Percentiles rank a stretch among this genome's conserved stretches.
Conservation (phyloP, 2,888 invertebrate species). For the Euclidia mi region DNA sequence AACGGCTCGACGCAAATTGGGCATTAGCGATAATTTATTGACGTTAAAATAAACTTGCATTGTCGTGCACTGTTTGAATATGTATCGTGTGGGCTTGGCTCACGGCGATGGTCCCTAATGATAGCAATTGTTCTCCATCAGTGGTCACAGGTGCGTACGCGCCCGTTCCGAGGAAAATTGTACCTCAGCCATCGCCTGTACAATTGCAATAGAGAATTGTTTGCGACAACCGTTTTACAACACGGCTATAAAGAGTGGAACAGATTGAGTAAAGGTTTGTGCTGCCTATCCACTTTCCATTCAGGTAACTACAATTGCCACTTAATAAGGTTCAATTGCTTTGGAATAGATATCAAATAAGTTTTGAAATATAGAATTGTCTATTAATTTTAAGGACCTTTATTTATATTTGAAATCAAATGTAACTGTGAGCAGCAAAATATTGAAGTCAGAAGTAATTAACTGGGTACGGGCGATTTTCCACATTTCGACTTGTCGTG, state of each 20-base stretch:
- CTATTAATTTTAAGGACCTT: too few species aligned
- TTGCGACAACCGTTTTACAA: constrained; percentile 44
- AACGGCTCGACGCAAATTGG: constrained; percentile 88
- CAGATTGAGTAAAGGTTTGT: constrained; percentile 45
- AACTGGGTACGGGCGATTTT: too few species aligned
- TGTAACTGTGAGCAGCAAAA: too few species aligned
- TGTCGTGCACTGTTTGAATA: constrained; percentile 86
- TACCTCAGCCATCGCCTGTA: constrained; percentile 34
- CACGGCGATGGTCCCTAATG: constrained; percentile 82
- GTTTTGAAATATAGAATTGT: too few species aligned
- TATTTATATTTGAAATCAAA: too few species aligned
- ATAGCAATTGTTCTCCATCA: constrained; percentile 88
- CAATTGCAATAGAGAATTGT: constrained; percentile 40
- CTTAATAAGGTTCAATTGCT: constrained; percentile 19
- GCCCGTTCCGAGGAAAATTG: constrained; percentile 54
- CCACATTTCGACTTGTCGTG: not conserved
- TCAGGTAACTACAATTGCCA: constrained; percentile 14
- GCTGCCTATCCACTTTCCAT: constrained; percentile 38
- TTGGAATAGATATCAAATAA: not conserved
- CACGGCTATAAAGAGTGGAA: constrained; percentile 22
- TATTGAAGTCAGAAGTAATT: too few species aligned
- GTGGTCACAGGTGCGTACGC: constrained; percentile 82
- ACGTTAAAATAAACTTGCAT: constrained; percentile 86
- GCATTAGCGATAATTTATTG: constrained; percentile 90
- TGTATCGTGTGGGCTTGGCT: constrained; percentile 82